Evolutionary conservation across 2,113 vertebrate genomes (phyloP), one percentile per base, ranked within the genome.

Genomic region (Mormoops blainvillei): DNA sequence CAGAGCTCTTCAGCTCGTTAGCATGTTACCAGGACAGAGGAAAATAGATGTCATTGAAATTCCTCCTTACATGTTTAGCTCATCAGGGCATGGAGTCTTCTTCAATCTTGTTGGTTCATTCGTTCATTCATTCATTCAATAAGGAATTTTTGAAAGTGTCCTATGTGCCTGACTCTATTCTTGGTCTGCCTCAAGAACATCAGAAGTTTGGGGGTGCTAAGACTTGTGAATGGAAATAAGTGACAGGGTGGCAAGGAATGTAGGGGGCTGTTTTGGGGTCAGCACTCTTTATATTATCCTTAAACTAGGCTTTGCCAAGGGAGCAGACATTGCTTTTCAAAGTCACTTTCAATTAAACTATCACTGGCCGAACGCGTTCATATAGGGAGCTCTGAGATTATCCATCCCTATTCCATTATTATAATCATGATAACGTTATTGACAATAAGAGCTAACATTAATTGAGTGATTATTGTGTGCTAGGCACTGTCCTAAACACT

Each of bases 1-100:
- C 96, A 91, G 92, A 88, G 88, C 85, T 95, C 97, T 97, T 88
- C 86, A 97, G 95, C 88, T 98, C 96, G 97, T 97, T 98, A 97
- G 95, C 91, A 94, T 89, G 93, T 96, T 97, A 96, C 96, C 94
- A 96, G 94, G 93, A 97, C 88, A 96, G 88, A 96, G 96, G 96
- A 95, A 96, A 97, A 95, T 87, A 94, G 94, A 97, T 94, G 96
- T 96, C 95, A 78, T 0, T 87, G 77, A 91, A 96, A 94, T 88
- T 36, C 52, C 54, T 95, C 90, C 94, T 96, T 80, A 58, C 22
- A 65, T 3, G n/a, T 82, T 71, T 52, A 88, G 85, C 77, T 95
- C 73, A 54, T 48, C 19, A 28, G 43, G 92, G 48, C 54, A 67
- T 12, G 2, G 74, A 33, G 36, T 56, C 80, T 83, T 92, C 88